phyloP scores from a whole-genome alignment of 2,113 vertebrate species.

The Cynocephalus volans region DNA sequence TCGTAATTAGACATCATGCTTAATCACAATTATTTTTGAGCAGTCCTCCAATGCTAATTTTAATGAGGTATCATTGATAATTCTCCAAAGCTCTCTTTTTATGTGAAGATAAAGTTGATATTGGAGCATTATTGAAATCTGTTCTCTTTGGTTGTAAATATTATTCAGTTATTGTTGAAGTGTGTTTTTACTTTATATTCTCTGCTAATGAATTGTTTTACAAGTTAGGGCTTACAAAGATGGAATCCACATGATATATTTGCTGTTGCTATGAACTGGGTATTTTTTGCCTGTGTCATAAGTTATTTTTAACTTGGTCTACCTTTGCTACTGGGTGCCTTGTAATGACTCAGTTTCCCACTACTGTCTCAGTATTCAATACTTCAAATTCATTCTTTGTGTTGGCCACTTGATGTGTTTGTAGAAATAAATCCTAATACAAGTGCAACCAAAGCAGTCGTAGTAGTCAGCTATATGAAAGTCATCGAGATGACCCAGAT shows the following conservation, averaged over 20 bases:
- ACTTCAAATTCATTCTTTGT: background rate
- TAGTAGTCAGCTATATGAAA: background rate
- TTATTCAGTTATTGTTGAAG: background rate
- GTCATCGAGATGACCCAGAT: background rate
- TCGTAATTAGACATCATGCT: background rate
- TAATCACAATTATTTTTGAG: constrained; percentile 55
- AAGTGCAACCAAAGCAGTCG: background rate
- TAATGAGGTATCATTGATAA: constrained; percentile 39
- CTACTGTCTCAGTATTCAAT: background rate
- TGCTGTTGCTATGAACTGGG: background rate
- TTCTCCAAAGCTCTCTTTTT: constrained; percentile 32
- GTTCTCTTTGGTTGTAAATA: background rate
- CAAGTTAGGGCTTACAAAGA: background rate
- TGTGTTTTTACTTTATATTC: constrained; percentile 24
- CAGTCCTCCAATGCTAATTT: background rate
- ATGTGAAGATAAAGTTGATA: background rate
- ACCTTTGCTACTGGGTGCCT: background rate
- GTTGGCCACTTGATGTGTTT: background rate
- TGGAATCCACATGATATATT: background rate
- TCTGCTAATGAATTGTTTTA: background rate
- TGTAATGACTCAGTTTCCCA: background rate
- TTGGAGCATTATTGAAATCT: background rate
- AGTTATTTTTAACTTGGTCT: constrained; percentile 37
- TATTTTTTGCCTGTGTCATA: background rate
- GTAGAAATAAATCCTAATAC: background rate